Base-by-base conservation (phyloP, 2,888 invertebrate species). In the Catocala fraxini region DNA sequence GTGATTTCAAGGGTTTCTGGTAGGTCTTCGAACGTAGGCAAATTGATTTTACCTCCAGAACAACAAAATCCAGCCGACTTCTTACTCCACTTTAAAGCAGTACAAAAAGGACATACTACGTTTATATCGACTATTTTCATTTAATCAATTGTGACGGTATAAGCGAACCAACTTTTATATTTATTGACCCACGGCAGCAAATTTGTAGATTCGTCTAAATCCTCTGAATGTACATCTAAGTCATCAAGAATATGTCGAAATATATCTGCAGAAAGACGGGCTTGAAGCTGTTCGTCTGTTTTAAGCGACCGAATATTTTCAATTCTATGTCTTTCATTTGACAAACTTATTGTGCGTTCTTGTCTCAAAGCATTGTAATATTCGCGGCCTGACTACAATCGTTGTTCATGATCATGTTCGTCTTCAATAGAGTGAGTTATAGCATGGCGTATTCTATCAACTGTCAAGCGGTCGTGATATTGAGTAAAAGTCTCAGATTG, bases 51-150 rank as follows among this genome's bases (percentile, higher is more conserved):
- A 46, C 65, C 60, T 34, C 48, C 55, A 51, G 57, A 68, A 67
- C 70, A 69, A 61, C 68, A 72, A 5, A 72, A 55, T 35, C 68
- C 69, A 58, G 41, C 49, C 4, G 67, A 49, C 55, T 72, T 68
- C 33, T 64, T 63, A 10, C 47, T 60, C 70, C 70, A 70, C 51
- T 68, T 72, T 46, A 55, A 61, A 53, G 68, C 68, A 61, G 61
- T 51, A 61, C 70, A 72, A 62, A 51, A 61, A 51, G 39, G n/a
- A 60, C 68, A 55, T 11, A 46, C 12, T 51, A 46, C 41, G 10
- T 34, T 39, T 56, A 60, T 60, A 41, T 51, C 52, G 11, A 48
- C 53, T 7, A 53, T 51, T 11, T 4, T 9, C 11, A 3, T 35
- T 6, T 43, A 4, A 11, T 25, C 4, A 15, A 15, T 15, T 1